Evolutionary conservation across 2,888 invertebrate species (phyloP).

Genomic region (Hypena proboscidalis): DNA sequence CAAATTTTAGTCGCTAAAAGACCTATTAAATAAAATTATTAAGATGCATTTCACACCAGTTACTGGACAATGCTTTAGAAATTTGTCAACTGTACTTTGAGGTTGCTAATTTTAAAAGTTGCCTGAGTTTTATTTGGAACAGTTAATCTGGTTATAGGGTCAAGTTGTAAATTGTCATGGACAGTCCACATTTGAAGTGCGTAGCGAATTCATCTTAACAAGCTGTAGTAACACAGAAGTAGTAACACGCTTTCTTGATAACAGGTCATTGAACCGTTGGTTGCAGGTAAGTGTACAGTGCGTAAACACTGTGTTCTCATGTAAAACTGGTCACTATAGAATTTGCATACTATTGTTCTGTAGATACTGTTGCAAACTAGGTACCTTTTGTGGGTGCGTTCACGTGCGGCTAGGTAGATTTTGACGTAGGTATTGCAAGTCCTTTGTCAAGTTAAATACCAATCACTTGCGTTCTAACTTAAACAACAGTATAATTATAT

Average conservation of each 20-base stretch:
- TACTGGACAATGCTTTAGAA: constrained; percentile 8
- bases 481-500: too few relatives aligned
- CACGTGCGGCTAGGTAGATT: too few relatives aligned
- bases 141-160: constrained; percentile 1
- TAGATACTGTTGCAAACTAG: not conserved
- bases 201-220: constrained; percentile 24
- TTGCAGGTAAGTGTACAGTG: constrained; percentile 21
- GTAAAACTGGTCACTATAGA: not conserved
- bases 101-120: constrained; percentile 31
- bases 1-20: constrained; percentile 35
- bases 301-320: constrained; percentile 1
- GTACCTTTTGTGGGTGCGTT: too few relatives aligned
- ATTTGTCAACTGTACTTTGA: constrained; percentile 6
- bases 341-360: constrained; percentile 1
- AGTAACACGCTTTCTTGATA: constrained; percentile 34
- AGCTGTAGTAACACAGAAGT: constrained; percentile 5
- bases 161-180: constrained; percentile 17
- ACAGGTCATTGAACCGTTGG: constrained; percentile 35
- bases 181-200: constrained; percentile 10
- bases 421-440: too few relatives aligned
- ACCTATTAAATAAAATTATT: constrained; percentile 22
- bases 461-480: too few relatives aligned
- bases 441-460: too few relatives aligned
- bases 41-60: constrained; percentile 12
- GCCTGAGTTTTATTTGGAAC: not conserved